phyloP scores from a whole-genome alignment of 23 tunicate species.

The Botrylloides violaceus region DNA sequence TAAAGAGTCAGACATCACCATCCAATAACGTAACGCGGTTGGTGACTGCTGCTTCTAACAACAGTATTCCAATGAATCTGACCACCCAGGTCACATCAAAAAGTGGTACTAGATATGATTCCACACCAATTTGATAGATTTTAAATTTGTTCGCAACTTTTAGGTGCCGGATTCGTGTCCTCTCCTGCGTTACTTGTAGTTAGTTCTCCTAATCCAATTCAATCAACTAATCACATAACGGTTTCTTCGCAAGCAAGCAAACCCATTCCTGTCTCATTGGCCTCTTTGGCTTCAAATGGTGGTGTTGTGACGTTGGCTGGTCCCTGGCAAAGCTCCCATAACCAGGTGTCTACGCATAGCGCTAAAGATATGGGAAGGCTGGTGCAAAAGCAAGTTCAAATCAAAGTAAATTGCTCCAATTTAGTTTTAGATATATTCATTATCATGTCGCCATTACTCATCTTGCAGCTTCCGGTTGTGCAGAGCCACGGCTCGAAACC shows the following conservation, averaged over 20 bases:
- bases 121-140: not conserved
- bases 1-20: not conserved
- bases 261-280: conserved; percentile 13
- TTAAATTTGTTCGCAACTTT: not conserved
- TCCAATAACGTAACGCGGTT: not conserved
- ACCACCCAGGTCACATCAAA: not conserved
- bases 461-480: conserved; percentile 16
- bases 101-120: not conserved
- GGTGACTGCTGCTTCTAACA: not conserved
- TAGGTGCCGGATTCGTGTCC: not conserved
- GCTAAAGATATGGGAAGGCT: not conserved
- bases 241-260: not conserved
- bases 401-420: conserved; percentile 1
- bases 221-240: not conserved
- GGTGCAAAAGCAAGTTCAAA: conserved; percentile 9
- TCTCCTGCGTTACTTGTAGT: conserved; percentile 13
- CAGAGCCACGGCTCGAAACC: conserved; percentile 16
- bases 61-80: not conserved
- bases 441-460: not conserved
- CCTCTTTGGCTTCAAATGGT: conserved; percentile 20
- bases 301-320: conserved; percentile 26
- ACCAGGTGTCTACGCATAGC: not conserved
- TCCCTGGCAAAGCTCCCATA: conserved; percentile 1
- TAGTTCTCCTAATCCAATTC: not conserved
- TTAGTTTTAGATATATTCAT: too few relatives aligned